A percentile compares a stretch with the other conserved stretches of the same genome.
Conservation (phyloP, 2,888 invertebrate species). For the Clanis bilineata region DNA sequence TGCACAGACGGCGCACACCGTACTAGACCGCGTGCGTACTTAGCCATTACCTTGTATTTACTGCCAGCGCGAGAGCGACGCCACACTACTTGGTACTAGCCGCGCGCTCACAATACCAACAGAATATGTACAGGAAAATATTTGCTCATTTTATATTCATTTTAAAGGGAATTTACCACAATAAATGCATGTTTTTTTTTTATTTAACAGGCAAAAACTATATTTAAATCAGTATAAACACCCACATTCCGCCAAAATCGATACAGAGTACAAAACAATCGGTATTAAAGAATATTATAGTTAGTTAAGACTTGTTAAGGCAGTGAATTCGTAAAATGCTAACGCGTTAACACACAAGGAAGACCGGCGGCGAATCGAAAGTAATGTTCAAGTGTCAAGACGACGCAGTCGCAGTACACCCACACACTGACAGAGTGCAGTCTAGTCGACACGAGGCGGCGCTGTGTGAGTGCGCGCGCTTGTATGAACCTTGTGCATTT, state of each 20-base stretch:
- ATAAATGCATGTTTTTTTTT: neutral
- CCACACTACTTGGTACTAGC: conserved; percentile 62
- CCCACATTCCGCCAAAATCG: neutral
- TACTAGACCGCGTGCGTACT: conserved; percentile 82
- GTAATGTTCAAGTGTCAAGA: conserved; percentile 44
- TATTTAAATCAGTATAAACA: neutral
- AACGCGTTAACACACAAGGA: neutral
- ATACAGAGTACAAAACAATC: neutral
- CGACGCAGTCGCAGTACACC: conserved; percentile 46
- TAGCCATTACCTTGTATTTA: conserved; percentile 83
- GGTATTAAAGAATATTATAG: neutral
- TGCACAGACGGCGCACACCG: conserved; percentile 80
- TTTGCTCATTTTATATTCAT: neutral
- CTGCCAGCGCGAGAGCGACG: conserved; percentile 64
- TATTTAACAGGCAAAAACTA: neutral
- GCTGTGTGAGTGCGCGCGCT: conserved; percentile 66
- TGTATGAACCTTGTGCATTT: conserved; percentile 75
- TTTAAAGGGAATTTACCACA: neutral
- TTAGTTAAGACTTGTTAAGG: no score
- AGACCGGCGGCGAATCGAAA: conserved; percentile 5
- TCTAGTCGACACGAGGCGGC: conserved; percentile 48
- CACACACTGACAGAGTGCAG: conserved; percentile 66
- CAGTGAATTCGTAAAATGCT: neutral
- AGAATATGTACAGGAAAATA: neutral
- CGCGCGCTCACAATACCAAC: neutral